A percentile compares a stretch with the other conserved stretches of the same genome.
These are phyloP conservation scores for Cabera pusaria DNA, from an alignment of 2,888 invertebrate genomes.

Conservation along the genomic window DNA sequence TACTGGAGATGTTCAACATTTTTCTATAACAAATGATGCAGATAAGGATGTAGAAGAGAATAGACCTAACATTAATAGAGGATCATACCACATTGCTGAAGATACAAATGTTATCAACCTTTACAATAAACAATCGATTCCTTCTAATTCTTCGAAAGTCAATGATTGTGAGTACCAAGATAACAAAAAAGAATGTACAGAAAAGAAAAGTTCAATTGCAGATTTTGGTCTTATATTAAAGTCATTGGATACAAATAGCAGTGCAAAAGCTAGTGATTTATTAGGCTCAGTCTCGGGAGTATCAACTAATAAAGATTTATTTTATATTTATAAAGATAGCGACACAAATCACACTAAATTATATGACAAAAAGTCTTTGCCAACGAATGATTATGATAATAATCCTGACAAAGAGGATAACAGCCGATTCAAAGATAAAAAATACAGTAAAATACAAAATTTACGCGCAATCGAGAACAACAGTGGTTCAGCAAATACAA, in stretches of 20 bases:
- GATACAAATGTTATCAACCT: slow-evolving; percentile 48
- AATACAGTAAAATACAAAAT: no score
- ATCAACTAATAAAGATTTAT: slow-evolving; percentile 53
- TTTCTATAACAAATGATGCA: slow-evolving; percentile 45
- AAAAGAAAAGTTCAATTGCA: slow-evolving; percentile 30
- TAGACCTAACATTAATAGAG: slow-evolving; percentile 12
- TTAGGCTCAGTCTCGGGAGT: slow-evolving; percentile 35
- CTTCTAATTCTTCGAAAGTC: slow-evolving; percentile 44
- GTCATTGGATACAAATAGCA: slow-evolving; percentile 19
- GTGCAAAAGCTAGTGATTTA: slow-evolving; percentile 22
- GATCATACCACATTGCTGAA: slow-evolving; percentile 16
- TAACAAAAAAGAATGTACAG: slow-evolving; percentile 20
- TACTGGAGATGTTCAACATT: slow-evolving; percentile 50
- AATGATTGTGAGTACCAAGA: slow-evolving; percentile 29
- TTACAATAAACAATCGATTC: slow-evolving; percentile 46
- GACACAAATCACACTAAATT: slow-evolving; percentile 36
- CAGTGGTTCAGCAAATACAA: no score
- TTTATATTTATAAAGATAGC: slow-evolving; percentile 61
- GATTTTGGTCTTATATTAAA: slow-evolving; percentile 27
- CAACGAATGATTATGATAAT: slow-evolving; percentile 28
- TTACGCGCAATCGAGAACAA: no score
- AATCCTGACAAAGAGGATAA: slow-evolving; percentile 25
- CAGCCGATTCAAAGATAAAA: no score
- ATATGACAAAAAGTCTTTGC: slow-evolving; percentile 31
- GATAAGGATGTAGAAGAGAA: slow-evolving; percentile 26